Percentiles rank a stretch among this genome's conserved stretches.
phyloP scores from a whole-genome alignment of 2,113 vertebrate genomes.

The Hippocampus barbouri region DNA sequence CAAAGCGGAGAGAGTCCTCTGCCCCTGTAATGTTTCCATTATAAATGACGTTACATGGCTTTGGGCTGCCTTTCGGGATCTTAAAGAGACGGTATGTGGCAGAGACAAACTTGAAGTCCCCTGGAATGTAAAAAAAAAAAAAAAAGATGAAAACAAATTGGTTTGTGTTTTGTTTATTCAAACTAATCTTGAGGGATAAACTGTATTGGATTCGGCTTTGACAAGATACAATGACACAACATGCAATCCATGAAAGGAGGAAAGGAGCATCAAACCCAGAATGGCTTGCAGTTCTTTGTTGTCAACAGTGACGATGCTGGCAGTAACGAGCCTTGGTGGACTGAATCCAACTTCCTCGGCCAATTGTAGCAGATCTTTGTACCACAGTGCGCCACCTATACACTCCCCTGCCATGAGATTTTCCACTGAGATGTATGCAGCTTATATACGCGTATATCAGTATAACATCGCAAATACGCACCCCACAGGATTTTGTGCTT shows the following conservation, averaged over 20 bases:
- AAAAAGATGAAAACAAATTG: not conserved
- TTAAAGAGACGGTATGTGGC: conserved; percentile 88
- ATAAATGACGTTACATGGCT: conserved; percentile 73
- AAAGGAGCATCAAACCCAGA: conserved; percentile 64
- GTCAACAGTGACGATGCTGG: conserved; percentile 69
- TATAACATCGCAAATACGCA: not conserved
- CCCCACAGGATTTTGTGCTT: conserved; percentile 14
- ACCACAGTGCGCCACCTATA: conserved; percentile 65
- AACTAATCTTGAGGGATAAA: not conserved
- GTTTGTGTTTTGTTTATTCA: not conserved
- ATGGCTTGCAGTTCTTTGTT: conserved; percentile 75
- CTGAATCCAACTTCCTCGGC: conserved; percentile 83
- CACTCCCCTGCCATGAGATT: conserved; percentile 15
- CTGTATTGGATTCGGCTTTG: not conserved
- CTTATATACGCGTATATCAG: not conserved
- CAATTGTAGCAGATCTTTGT: conserved; percentile 79
- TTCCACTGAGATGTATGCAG: not conserved
- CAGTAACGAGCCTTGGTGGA: conserved; percentile 74
- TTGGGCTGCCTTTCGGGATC: conserved; percentile 47
- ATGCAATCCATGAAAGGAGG: not conserved
- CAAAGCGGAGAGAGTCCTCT: conserved; percentile 75
- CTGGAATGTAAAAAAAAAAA: conserved; percentile 44
- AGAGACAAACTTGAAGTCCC: conserved; percentile 80
- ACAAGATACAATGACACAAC: not conserved
- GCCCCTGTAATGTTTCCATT: conserved; percentile 73